These are phyloP conservation scores for Oostethus manadensis DNA, from an alignment of 2,113 vertebrate species.

Conservation along the genomic window DNA sequence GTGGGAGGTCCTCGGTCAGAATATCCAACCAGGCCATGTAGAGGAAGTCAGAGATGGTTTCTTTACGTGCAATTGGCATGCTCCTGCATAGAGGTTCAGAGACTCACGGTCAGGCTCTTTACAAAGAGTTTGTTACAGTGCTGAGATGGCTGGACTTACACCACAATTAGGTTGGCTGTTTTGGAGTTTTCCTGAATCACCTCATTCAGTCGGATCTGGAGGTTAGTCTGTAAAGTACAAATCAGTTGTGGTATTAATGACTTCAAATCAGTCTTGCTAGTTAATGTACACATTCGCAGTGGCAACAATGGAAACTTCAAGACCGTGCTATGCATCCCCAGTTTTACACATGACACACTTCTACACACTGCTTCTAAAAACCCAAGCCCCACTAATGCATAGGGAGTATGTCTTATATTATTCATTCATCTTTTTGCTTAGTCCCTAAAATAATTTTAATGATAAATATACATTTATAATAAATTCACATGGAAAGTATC, in stretches of 20 bases:
- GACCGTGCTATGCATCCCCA: too few relatives aligned
- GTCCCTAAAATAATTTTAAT: too few relatives aligned
- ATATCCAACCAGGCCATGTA: slow-evolving; percentile 97
- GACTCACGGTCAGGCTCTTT: background rate
- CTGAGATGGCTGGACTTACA: slow-evolving; percentile 78
- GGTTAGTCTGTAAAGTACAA: slow-evolving; percentile 76
- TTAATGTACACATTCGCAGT: background rate
- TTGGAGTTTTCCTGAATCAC: slow-evolving; percentile 85
- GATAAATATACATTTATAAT: too few relatives aligned
- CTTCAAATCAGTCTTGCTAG: background rate
- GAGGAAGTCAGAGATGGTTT: slow-evolving; percentile 85
- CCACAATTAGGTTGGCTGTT: slow-evolving; percentile 86
- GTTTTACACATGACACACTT: too few relatives aligned
- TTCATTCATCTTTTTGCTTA: too few relatives aligned
- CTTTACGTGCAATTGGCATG: slow-evolving; percentile 94
- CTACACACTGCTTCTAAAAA: too few relatives aligned
- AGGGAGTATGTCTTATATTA: too few relatives aligned
- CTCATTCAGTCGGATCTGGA: slow-evolving; percentile 91
- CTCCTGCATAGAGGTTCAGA: slow-evolving; percentile 74
- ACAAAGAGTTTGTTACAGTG: background rate
- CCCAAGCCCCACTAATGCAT: too few relatives aligned
- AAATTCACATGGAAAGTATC: too few relatives aligned
- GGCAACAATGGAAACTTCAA: background rate
- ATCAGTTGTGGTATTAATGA: background rate
- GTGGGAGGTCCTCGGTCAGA: slow-evolving; percentile 90